Conservation (phyloP, 2,113 vertebrate genomes). For the Odobenus rosmarus region DNA sequence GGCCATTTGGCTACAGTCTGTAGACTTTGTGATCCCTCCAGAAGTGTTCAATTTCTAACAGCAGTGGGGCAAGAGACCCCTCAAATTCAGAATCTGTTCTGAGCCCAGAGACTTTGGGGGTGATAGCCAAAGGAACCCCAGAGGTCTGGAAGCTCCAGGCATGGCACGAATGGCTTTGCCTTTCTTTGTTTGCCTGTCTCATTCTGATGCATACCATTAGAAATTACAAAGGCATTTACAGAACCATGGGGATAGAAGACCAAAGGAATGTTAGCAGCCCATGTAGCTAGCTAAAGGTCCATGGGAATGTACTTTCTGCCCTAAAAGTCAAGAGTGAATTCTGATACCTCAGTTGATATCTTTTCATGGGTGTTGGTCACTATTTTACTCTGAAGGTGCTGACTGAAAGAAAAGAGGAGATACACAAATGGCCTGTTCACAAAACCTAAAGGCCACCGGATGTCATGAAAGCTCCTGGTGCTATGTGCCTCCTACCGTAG, state of each 20-base stretch:
- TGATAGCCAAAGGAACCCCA: not conserved
- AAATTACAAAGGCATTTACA: not conserved
- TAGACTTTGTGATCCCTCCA: not conserved
- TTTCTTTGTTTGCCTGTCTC: not conserved
- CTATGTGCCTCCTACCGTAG: not conserved
- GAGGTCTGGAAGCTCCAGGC: not conserved
- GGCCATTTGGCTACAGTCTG: rapidly evolving
- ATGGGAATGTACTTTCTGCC: not conserved
- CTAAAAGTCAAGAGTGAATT: not conserved
- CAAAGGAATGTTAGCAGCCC: not conserved
- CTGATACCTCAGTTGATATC: not conserved
- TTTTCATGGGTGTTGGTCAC: not conserved
- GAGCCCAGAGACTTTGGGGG: not conserved
- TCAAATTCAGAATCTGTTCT: not conserved
- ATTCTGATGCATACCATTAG: not conserved
- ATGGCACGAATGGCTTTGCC: not conserved
- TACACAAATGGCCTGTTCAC: not conserved
- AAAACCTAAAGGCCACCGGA: not conserved
- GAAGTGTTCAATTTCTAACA: not conserved
- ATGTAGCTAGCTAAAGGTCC: not conserved
- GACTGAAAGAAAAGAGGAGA: not conserved
- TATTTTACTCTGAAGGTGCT: not conserved
- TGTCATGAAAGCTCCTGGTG: not conserved
- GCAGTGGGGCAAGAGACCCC: not conserved
- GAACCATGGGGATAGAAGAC: not conserved